A percentile compares a stretch with the other conserved stretches of the same genome.
Evolutionary conservation across 2,888 invertebrate species (phyloP).

Genomic region (Aelia acuminata): DNA sequence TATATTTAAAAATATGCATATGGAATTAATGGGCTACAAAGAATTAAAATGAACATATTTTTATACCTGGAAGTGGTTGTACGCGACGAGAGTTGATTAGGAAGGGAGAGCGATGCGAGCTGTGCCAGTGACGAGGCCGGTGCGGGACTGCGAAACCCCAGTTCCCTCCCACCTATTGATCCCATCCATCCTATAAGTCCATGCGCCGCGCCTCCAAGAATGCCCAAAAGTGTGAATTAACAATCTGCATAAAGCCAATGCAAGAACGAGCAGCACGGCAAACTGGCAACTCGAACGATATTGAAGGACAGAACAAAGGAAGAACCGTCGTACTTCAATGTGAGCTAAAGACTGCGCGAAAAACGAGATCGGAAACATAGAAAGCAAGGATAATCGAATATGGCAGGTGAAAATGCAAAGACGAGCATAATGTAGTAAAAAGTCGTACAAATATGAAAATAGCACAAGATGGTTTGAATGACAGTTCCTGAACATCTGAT

Average conservation of each 20-base stretch:
- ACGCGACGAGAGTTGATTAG: background rate
- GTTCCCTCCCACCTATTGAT: constrained; percentile 47
- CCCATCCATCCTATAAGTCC: background rate
- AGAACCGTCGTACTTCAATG: background rate
- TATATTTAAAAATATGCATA: background rate
- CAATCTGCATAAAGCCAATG: background rate
- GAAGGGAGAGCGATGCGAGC: background rate
- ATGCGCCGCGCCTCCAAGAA: constrained; percentile 43
- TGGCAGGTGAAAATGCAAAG: too few relatives aligned
- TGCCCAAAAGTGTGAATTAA: background rate
- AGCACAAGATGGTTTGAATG: too few relatives aligned
- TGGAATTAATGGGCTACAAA: too few relatives aligned
- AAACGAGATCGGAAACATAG: background rate
- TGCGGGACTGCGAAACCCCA: constrained; percentile 41
- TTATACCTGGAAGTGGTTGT: background rate
- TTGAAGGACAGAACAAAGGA: background rate
- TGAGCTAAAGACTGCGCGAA: background rate
- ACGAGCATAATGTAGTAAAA: too few relatives aligned
- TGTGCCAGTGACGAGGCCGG: background rate
- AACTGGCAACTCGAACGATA: background rate
- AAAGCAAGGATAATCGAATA: too few relatives aligned
- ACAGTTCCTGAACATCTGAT: too few relatives aligned
- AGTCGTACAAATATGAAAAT: too few relatives aligned
- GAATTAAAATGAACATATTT: too few relatives aligned
- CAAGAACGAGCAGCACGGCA: background rate